Evolutionary conservation across 2,797 vertebrate genomes (phyloP).

Genomic region (Lithobates sylvaticus): DNA sequence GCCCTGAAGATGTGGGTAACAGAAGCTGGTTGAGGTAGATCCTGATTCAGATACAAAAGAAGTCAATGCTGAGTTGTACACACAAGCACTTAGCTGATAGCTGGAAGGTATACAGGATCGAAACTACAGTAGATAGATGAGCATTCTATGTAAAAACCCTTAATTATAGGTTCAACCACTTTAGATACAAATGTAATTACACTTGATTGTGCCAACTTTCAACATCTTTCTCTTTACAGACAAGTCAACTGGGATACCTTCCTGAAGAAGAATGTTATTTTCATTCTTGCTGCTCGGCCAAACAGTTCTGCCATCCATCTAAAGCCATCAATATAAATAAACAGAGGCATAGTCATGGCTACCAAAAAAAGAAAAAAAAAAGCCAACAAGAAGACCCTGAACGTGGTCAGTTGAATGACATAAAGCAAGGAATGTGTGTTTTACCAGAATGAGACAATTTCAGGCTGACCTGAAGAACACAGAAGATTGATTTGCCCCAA

Average conservation of each 20-base stretch:
- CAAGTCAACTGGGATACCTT: slow-evolving; percentile 87
- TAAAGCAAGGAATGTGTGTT: background rate
- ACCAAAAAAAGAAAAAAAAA: background rate
- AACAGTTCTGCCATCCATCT: slow-evolving; percentile 94
- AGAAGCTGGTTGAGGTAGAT: no score
- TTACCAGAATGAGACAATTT: background rate
- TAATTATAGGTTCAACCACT: no score
- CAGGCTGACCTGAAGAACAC: slow-evolving; percentile 4
- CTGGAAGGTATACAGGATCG: no score
- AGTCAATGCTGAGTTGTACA: no score
- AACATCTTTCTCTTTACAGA: slow-evolving; percentile 71
- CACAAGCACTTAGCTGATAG: no score
- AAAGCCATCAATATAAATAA: slow-evolving; percentile 82
- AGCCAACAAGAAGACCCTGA: background rate
- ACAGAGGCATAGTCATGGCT: background rate
- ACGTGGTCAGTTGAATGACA: slow-evolving; percentile 8
- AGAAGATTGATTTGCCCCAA: background rate
- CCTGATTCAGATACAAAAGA: no score
- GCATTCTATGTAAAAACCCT: no score
- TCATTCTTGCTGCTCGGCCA: slow-evolving; percentile 90
- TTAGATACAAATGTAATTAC: no score
- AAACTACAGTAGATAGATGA: no score
- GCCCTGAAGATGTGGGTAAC: no score
- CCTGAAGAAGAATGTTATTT: slow-evolving; percentile 87
- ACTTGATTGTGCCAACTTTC: no score